These are phyloP conservation scores for Drosophila lacicola DNA, from an alignment of 2,888 invertebrate genomes.

Conservation along the genomic window DNA sequence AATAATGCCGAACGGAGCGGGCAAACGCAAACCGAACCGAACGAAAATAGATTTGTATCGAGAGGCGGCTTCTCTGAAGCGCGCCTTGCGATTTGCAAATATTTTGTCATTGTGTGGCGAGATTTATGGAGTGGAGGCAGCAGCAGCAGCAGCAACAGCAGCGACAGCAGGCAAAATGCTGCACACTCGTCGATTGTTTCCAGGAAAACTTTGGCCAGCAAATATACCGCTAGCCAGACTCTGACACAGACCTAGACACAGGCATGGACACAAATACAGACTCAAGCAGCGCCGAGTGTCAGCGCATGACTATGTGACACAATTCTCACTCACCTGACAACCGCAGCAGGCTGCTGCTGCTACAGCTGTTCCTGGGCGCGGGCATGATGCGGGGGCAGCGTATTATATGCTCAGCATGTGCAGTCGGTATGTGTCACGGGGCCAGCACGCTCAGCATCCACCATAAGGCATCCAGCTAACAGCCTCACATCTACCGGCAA, in stretches of 20 bases:
- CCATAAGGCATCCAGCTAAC: constrained; percentile 25
- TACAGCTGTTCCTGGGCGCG: constrained; percentile 24
- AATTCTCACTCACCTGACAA: constrained; percentile 82
- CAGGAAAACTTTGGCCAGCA: constrained; percentile 67
- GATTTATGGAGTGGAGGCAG: constrained; percentile 83
- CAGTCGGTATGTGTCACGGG: constrained; percentile 75
- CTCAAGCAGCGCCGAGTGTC: constrained; percentile 60
- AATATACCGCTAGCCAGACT: constrained; percentile 63
- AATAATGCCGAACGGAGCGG: constrained; percentile 52
- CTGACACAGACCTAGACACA: constrained; percentile 49
- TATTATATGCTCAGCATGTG: constrained; percentile 69
- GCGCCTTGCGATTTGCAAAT: constrained; percentile 83
- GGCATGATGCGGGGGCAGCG: constrained; percentile 55
- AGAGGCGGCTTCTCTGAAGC: constrained; percentile 82
- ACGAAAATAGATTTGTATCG: constrained; percentile 83
- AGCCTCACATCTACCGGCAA: constrained; percentile 12
- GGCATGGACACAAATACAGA: constrained; percentile 31
- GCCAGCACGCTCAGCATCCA: constrained; percentile 70
- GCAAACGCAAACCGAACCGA: constrained; percentile 34
- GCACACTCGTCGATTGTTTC: constrained; percentile 74
- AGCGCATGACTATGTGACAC: constrained; percentile 81
- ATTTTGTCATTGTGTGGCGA: constrained; percentile 83
- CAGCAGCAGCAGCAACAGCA: constrained; percentile 39
- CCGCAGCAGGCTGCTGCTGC: constrained; percentile 50
- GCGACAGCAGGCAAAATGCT: constrained; percentile 59